Conservation (phyloP, 2,797 vertebrate species). For the Galagoides demidoff region DNA sequence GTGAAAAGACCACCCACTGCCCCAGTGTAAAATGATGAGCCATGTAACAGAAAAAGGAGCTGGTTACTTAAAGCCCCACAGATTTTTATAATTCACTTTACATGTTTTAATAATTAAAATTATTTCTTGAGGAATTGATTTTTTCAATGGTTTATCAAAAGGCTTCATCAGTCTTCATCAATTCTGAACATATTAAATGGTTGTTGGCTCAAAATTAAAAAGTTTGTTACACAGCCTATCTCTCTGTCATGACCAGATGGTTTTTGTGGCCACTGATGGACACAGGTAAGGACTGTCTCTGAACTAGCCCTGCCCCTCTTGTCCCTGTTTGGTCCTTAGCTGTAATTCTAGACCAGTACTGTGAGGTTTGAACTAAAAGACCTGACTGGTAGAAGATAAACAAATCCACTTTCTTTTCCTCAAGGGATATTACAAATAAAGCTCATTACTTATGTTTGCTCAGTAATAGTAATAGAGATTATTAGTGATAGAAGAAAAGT, state of each 20-base stretch:
- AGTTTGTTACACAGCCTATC: neutral
- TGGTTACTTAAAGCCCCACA: neutral
- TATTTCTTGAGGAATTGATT: conserved; percentile 14
- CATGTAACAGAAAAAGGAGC: neutral
- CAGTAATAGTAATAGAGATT: neutral
- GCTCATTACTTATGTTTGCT: conserved; percentile 48
- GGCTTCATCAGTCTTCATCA: neutral
- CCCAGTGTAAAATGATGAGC: neutral
- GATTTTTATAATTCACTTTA: conserved; percentile 25
- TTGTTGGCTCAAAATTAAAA: neutral
- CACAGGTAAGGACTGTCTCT: neutral
- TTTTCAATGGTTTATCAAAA: conserved; percentile 40
- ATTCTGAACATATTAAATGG: conserved; percentile 22
- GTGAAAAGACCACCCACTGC: neutral
- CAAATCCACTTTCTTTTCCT: conserved; percentile 20
- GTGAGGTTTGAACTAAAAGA: conserved; percentile 30
- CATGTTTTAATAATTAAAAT: conserved; percentile 21
- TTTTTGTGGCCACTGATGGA: neutral
- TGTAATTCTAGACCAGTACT: neutral
- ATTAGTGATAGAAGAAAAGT: conserved; percentile 42
- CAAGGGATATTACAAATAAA: neutral
- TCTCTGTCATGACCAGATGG: neutral
- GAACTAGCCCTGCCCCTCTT: neutral
- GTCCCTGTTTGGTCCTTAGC: neutral
- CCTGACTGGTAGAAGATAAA: conserved; percentile 13